Evolutionary conservation across 2,888 invertebrate species (phyloP), one percentile per base, ranked within the genome.

Genomic region (Lissocephala sabroskyi): DNA sequence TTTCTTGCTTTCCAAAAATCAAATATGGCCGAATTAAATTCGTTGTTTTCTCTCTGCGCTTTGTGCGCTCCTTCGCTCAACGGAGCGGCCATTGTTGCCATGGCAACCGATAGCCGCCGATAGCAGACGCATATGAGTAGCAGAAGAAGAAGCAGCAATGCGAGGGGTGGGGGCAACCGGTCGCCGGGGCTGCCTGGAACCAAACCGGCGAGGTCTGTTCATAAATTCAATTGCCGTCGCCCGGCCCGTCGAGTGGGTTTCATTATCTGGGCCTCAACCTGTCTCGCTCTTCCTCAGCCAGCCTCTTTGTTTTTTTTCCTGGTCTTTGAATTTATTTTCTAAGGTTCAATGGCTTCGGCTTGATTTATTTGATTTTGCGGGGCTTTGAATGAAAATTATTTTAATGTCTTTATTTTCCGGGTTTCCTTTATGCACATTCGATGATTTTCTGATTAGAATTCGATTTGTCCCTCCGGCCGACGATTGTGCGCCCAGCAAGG

Each of bases 1-100:
- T n/a, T n/a, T n/a, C n/a, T n/a, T n/a, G n/a, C n/a, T n/a, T n/a
- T n/a, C n/a, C n/a, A 80, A 23, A 23, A 80, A 74, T 79, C 78
- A 80, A 80, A 80, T 65, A 80, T 80, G 80, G 80, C 80, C 78
- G 81, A 74, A 74, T 66, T 62, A 64, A 67, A 67, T 73, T 18
- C 17, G 33, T 58, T 59, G 59, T 55, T 65, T 49, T 45, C 46
- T 65, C 44, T 32, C 9, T 61, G 52, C 56, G 43, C 64, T 68
- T 68, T 66, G 61, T 56, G 37, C 59, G 57, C 66, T 71, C 68
- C 62, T 71, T 71, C 68, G 66, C 49, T 44, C 28, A 11, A n/a
- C n/a, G n/a, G 14, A 6, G 57, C 73, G 62, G 66, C 71, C 73
- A 68, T 74, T 67, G 76, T 78, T 76, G 59, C 64, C 59, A 79